Conservation (phyloP, 1,140 invertebrate species). For the Zaprionus davidi region DNA sequence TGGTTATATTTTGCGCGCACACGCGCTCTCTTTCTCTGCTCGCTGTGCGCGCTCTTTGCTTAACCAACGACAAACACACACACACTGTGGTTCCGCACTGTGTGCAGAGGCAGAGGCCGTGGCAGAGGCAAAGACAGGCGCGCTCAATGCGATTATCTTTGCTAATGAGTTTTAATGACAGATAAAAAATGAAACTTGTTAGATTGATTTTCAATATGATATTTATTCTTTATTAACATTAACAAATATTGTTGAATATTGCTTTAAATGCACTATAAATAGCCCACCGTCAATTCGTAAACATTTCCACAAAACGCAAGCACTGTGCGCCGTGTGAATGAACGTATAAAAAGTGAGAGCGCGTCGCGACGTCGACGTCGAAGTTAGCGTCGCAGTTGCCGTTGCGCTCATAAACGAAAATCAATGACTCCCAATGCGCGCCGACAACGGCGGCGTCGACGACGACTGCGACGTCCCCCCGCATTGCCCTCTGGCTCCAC, state of each 20-base stretch:
- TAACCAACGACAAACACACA: slow-evolving; percentile 6
- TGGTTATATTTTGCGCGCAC: slow-evolving; percentile 31
- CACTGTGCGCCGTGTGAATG: slow-evolving; percentile 77
- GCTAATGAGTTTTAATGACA: slow-evolving; percentile 4
- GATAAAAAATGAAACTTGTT: not conserved
- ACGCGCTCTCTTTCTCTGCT: slow-evolving; percentile 42
- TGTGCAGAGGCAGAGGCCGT: not conserved
- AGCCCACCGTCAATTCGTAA: not conserved
- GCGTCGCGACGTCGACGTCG: slow-evolving; percentile 41
- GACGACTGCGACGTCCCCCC: slow-evolving; percentile 25
- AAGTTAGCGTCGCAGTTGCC: slow-evolving; percentile 19
- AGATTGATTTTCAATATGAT: not conserved
- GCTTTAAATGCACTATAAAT: not conserved
- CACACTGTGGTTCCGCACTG: slow-evolving; percentile 21
- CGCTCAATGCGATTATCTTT: not conserved
- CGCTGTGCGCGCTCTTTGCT: slow-evolving; percentile 37
- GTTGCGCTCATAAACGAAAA: slow-evolving; percentile 78
- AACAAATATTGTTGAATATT: not conserved
- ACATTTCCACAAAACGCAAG: not conserved
- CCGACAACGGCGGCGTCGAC: slow-evolving; percentile 13
- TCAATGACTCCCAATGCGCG: slow-evolving; percentile 78
- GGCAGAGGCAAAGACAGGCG: not conserved
- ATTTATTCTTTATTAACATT: not conserved
- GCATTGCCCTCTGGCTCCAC: not conserved
- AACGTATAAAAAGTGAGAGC: slow-evolving; percentile 82